Evolutionary conservation across 2,888 invertebrate species (phyloP), one percentile per base, ranked within the genome.

Genomic region (Cordilura impudica): DNA sequence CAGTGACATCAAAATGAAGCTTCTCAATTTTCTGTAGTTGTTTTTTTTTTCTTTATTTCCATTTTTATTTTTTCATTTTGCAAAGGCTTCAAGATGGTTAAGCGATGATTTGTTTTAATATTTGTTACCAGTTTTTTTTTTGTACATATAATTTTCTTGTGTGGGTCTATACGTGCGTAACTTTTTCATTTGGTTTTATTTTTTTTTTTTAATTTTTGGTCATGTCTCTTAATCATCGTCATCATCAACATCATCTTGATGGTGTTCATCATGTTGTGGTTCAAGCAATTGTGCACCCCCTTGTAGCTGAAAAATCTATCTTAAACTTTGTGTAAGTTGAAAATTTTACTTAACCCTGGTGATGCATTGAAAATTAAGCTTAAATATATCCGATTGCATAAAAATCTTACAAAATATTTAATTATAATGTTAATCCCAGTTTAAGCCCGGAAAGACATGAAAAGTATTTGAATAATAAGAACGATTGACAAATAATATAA

Each of bases 131-230:
- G 70, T 19, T 71, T 18, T 43, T 60, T 65, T 31, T 65, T 35
- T 21, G 10, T 67, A 45, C 12, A 47, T 26, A 29, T 54, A 31
- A 39, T 67, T 56, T 29, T 10, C 61, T 61, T 66, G 29, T 19
- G 19, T 56, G 26, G 58, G 31, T 29, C 43, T 60, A 67, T 79
- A 71, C 75, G 75, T 79, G 67, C 67, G 71, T 72, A 66, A 65
- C 51, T 45, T 61, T 67, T 49, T 43, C 45, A 43, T 12, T 29
- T 35, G n/a, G 35, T 21, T 29, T 18, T 12, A 21, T 1, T 58
- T 58, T 53, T 45, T 58, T 56, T 45, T 26, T 47, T 58, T 61
- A 23, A 19, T 10, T 23, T 71, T 63, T 56, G 43, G 61, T 58
- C 58, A 69, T 69, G 45, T 53, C 49, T 72, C 16, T 18, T 67